phyloP scores from a whole-genome alignment of 2,888 invertebrate species.

The Macrophya alboannulata region DNA sequence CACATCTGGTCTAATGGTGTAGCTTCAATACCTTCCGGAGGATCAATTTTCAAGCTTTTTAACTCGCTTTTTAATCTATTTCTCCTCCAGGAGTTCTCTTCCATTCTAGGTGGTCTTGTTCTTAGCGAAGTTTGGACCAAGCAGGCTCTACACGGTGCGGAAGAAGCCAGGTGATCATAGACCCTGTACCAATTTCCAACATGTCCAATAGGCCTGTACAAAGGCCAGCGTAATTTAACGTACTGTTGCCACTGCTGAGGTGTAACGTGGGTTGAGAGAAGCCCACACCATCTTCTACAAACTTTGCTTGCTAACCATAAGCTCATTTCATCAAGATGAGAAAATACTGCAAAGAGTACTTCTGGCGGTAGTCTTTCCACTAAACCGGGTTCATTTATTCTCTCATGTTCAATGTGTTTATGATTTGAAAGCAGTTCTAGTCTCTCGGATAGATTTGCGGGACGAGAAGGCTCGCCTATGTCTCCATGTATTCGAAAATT shows the following conservation, averaged over 20 bases:
- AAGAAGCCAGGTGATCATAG: conserved; percentile 81
- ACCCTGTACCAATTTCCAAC: conserved; percentile 92
- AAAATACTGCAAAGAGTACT: conserved; percentile 93
- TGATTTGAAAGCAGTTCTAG: conserved; percentile 84
- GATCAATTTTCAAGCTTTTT: conserved; percentile 87
- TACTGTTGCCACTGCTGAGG: conserved; percentile 91
- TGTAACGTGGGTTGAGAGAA: conserved; percentile 90
- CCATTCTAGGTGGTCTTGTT: conserved; percentile 84
- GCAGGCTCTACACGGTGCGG: conserved; percentile 90
- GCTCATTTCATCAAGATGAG: conserved; percentile 95
- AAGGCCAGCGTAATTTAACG: conserved; percentile 91
- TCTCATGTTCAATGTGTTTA: conserved; percentile 74
- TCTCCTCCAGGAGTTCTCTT: conserved; percentile 92
- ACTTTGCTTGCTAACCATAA: conserved; percentile 94
- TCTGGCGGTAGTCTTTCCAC: conserved; percentile 89
- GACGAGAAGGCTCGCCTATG: conserved; percentile 79
- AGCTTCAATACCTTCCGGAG: conserved; percentile 93
- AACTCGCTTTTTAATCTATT: conserved; percentile 91
- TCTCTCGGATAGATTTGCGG: conserved; percentile 84
- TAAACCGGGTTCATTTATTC: conserved; percentile 82
- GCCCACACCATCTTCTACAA: conserved; percentile 91
- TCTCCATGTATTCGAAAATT: conserved; percentile 67
- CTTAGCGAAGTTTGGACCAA: conserved; percentile 90
- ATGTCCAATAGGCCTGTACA: conserved; percentile 88
- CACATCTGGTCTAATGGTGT: conserved; percentile 90